Conservation (phyloP, 2,888 invertebrate species). For the Aspidiotus destructor region DNA sequence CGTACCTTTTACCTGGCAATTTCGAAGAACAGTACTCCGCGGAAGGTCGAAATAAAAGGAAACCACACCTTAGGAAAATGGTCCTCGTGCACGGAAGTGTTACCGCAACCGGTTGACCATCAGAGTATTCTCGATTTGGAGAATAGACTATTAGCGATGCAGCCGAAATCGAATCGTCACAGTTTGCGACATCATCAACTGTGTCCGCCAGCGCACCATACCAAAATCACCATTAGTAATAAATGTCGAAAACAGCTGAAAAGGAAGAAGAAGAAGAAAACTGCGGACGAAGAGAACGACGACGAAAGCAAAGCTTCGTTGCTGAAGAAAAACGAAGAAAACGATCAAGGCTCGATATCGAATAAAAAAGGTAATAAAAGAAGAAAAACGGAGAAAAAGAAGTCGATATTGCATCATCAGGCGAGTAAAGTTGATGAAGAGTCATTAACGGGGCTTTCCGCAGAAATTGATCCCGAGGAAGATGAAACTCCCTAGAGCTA, state of each 20-base stretch:
- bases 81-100: not conserved
- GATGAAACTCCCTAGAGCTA: too few species aligned
- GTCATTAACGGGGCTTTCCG: too few species aligned
- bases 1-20: not conserved
- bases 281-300: not conserved
- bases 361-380: not conserved
- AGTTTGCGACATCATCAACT: conserved; percentile 1
- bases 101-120: not conserved
- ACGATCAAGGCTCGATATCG: not conserved
- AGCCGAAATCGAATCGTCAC: not conserved
- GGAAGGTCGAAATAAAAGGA: not conserved
- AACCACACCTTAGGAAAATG: not conserved
- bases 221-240: not conserved
- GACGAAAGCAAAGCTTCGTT: not conserved
- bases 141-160: not conserved
- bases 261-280: not conserved
- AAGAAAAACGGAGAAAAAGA: not conserved
- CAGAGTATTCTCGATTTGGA: not conserved
- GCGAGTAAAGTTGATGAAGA: not conserved
- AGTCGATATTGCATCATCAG: not conserved
- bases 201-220: not conserved
- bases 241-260: not conserved
- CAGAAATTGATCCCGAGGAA: too few species aligned
- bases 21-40: not conserved
- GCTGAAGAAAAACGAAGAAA: not conserved